Evolutionary conservation across 2,888 invertebrate genomes (phyloP).

Genomic region (Drosophila subsilvestris): DNA sequence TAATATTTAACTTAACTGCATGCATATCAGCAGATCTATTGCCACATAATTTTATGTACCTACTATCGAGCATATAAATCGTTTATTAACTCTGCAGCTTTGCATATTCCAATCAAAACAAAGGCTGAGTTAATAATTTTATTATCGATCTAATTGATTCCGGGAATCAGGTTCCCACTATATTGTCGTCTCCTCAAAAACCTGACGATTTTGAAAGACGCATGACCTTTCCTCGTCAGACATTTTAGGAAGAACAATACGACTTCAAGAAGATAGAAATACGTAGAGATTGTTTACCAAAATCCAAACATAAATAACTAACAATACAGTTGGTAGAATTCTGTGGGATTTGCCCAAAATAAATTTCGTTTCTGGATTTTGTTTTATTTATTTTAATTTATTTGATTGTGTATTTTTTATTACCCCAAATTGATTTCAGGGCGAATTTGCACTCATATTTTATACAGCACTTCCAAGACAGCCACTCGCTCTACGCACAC

Average conservation of each 20-base stretch:
- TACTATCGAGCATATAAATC: slow-evolving; percentile 6
- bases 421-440: slow-evolving; percentile 25
- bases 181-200: slow-evolving; percentile 11
- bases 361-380: slow-evolving; percentile 25
- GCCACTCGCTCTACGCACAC: slow-evolving; percentile 48
- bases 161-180: slow-evolving; percentile 47
- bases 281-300: slow-evolving; percentile 13
- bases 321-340: slow-evolving; percentile 36
- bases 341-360: slow-evolving; percentile 55
- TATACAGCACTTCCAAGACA: slow-evolving; percentile 33
- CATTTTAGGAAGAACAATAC: slow-evolving; percentile 9
- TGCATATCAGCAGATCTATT: not conserved
- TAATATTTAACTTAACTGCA: not conserved
- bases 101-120: slow-evolving; percentile 19
- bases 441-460: slow-evolving; percentile 45
- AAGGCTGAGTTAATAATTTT: slow-evolving; percentile 1
- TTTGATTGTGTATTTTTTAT: slow-evolving; percentile 32
- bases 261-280: not conserved
- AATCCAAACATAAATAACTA: slow-evolving; percentile 31
- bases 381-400: slow-evolving; percentile 25
- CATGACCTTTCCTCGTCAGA: slow-evolving; percentile 48
- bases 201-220: slow-evolving; percentile 15
- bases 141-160: slow-evolving; percentile 14
- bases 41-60: not conserved
- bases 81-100: slow-evolving; percentile 6